Evolutionary conservation across 2,888 invertebrate species (phyloP).

Genomic region (Latrodectus elegans): DNA sequence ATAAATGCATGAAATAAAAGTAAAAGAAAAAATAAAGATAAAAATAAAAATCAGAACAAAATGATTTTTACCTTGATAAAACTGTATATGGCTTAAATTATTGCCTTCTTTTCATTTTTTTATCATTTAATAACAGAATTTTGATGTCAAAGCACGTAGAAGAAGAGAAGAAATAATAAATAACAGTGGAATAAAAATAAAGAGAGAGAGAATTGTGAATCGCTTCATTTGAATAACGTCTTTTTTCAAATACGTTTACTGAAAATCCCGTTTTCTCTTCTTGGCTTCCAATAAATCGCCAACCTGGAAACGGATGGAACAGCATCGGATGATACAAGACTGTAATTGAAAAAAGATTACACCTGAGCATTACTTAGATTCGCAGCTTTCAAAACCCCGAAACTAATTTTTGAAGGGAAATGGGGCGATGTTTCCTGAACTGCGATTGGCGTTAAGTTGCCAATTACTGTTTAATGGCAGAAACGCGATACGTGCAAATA

Average conservation of each 20-base stretch:
- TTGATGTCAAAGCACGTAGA: slow-evolving; percentile 9
- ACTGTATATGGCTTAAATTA: slow-evolving; percentile 9
- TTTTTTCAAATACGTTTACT: slow-evolving; percentile 43
- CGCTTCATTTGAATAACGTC: slow-evolving; percentile 53
- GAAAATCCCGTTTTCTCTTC: slow-evolving; percentile 14
- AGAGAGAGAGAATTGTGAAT: slow-evolving; percentile 24
- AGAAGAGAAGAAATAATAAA: neutral
- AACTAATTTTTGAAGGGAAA: slow-evolving; percentile 50
- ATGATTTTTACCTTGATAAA: no score
- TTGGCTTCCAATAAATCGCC: slow-evolving; percentile 42
- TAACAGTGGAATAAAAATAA: slow-evolving; percentile 6
- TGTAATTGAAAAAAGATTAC: slow-evolving; percentile 58
- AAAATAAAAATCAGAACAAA: no score
- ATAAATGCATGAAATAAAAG: no score
- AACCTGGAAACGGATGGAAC: slow-evolving; percentile 20
- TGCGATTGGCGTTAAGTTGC: slow-evolving; percentile 26
- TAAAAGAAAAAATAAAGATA: no score
- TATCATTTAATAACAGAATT: slow-evolving; percentile 6
- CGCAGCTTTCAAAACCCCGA: slow-evolving; percentile 3
- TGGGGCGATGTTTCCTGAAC: slow-evolving; percentile 32
- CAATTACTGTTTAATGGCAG: slow-evolving; percentile 31
- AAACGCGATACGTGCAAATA: neutral
- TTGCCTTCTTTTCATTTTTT: slow-evolving; percentile 29
- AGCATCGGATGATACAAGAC: neutral
- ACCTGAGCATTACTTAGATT: slow-evolving; percentile 11